Evolutionary conservation across 2,888 invertebrate species (phyloP), one percentile per base, ranked within the genome.

Genomic region (Sphecodes monilicornis): DNA sequence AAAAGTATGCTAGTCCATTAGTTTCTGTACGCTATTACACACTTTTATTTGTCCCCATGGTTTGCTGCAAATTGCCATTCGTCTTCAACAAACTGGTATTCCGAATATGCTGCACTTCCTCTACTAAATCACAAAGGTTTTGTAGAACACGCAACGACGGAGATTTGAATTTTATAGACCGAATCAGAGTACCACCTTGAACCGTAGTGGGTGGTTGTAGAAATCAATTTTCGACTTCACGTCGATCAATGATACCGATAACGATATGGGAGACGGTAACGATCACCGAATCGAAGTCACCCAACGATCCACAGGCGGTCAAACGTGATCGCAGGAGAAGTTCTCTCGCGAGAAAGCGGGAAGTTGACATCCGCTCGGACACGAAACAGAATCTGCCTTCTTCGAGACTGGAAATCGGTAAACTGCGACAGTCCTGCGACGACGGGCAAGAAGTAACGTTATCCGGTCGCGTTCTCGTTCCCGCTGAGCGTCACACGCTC

Each of bases 401-500:
- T 69, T 29, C 60, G 80, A 39, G 66, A 68, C 83, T 54, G 77
- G 78, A 82, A 82, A 87, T 77, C 70, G 71, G 64, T 81, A 82
- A 83, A 88, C 90, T 85, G 88, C 80, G 82, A 79, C 83, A 39
- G 57, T 69, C 36, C 66, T 46, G 83, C 83, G 76, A 78, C 79
- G 50, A 79, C 43, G 57, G 6, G 50, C 54, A 74, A 79, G 85
- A 83, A 84, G 89, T 90, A 90, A 88, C 89, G 89, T 90, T 89
- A 89, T 82, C 79, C 85, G 82, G 64, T 82, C 82, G 77, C 86
- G 84, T 84, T 84, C 82, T 76, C 82, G 80, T 81, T 77, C 75
- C 87, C 75, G 70, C 80, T 54, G 84, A 79, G 78, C 87, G 84
- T 78, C 77, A 78, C 78, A 78, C 78, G 79, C 77, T 73, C 78